Conservation (phyloP, 2,113 vertebrate genomes). For the Dicerorhinus sumatrensis region DNA sequence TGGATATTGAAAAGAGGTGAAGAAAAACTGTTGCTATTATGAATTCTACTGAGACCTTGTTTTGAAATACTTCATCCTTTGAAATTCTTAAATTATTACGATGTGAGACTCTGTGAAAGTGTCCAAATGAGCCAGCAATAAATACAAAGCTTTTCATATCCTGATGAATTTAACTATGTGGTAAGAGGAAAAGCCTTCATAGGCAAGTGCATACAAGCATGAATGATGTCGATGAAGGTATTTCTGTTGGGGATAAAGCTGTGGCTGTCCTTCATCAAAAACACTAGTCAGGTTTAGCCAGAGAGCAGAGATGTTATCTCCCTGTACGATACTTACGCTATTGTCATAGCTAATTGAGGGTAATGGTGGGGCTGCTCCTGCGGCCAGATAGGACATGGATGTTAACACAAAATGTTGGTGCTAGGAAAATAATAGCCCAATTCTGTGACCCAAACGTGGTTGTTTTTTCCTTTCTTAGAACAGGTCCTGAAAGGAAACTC, state of each 20-base stretch:
- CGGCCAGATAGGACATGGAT: not conserved
- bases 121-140: not conserved
- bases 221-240: not conserved
- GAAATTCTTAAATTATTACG: not conserved
- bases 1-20: not conserved
- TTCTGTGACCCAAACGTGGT: not conserved
- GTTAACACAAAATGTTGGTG: not conserved
- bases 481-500: not conserved
- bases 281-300: not conserved
- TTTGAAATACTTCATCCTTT: slow-evolving; percentile 11
- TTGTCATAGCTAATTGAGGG: not conserved
- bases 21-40: not conserved
- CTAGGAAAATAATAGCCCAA: not conserved
- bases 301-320: not conserved
- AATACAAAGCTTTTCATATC: slow-evolving; percentile 3
- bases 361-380: not conserved
- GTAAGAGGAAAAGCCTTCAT: not conserved
- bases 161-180: not conserved
- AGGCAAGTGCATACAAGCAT: not conserved
- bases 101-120: not conserved
- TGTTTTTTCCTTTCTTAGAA: not conserved
- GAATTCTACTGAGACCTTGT: not conserved
- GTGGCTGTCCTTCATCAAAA: not conserved
- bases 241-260: not conserved
- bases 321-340: not conserved